These are phyloP conservation scores for Hesperophylax magnus DNA, from an alignment of 1,140 invertebrate species.

Conservation along the genomic window DNA sequence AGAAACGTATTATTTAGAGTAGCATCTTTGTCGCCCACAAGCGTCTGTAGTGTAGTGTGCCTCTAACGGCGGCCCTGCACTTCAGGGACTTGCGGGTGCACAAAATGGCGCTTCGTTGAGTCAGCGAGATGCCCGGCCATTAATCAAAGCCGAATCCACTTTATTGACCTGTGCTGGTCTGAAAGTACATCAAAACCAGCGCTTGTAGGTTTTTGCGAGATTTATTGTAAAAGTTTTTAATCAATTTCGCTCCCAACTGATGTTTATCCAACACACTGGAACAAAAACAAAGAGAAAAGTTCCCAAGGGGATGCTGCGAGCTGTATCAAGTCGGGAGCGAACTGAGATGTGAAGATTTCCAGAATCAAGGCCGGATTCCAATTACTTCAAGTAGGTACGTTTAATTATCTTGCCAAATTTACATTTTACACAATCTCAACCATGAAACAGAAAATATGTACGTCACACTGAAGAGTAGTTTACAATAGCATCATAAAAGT, in stretches of 20 bases:
- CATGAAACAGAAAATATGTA: too few species aligned
- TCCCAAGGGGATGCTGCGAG: neutral
- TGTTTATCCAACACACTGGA: constrained; percentile 13
- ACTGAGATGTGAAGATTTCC: neutral
- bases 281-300: constrained; percentile 6
- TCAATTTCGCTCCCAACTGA: constrained; percentile 22
- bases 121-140: constrained; percentile 30
- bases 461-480: too few species aligned
- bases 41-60: too few species aligned
- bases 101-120: constrained; percentile 32
- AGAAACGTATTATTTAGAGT: too few species aligned
- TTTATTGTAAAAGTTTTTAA: constrained; percentile 40
- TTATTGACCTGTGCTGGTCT: constrained; percentile 32
- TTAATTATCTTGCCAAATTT: constrained; percentile 3
- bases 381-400: neutral
- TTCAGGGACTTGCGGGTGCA: too few species aligned
- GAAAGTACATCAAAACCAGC: constrained; percentile 33
- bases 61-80: too few species aligned
- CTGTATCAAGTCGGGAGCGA: too few species aligned
- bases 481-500: too few species aligned
- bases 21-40: too few species aligned
- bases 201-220: constrained; percentile 32
- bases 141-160: constrained; percentile 36
- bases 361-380: neutral
- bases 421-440: too few species aligned